Conservation (phyloP, 2,888 invertebrate species). For the Campopleginae sp. region DNA sequence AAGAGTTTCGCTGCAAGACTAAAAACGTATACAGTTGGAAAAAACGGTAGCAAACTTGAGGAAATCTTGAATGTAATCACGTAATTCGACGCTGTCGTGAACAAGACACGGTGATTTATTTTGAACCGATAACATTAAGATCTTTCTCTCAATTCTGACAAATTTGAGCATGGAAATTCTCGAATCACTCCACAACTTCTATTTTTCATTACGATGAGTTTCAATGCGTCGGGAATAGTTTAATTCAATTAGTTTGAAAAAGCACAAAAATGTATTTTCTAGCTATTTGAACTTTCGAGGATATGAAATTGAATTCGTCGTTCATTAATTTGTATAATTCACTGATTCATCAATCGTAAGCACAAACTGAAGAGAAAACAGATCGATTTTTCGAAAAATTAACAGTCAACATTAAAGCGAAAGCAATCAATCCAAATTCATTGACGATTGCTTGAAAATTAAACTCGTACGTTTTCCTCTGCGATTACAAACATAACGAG, state of each 20-base stretch:
- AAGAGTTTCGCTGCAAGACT: neutral
- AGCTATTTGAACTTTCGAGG: neutral
- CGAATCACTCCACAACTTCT: neutral
- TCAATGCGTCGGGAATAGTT: neutral
- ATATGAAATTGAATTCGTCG: neutral
- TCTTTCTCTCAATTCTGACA: neutral
- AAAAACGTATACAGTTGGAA: neutral
- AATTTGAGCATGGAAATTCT: neutral
- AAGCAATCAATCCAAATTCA: conserved; percentile 4
- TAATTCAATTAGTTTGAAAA: neutral
- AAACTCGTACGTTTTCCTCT: neutral
- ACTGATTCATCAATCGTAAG: neutral
- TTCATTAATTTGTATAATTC: neutral
- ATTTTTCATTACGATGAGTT: neutral
- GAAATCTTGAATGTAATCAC: neutral
- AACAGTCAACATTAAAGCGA: neutral
- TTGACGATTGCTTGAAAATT: neutral
- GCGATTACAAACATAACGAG: conserved; percentile 6
- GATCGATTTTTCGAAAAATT: neutral
- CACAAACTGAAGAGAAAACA: neutral
- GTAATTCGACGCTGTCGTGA: neutral
- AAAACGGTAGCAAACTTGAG: neutral
- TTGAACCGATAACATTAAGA: neutral
- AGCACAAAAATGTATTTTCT: neutral
- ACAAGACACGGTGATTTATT: neutral